These are phyloP conservation scores for Empidonax alnorum DNA, from an alignment of 2,113 vertebrate species.

Conservation along the genomic window DNA sequence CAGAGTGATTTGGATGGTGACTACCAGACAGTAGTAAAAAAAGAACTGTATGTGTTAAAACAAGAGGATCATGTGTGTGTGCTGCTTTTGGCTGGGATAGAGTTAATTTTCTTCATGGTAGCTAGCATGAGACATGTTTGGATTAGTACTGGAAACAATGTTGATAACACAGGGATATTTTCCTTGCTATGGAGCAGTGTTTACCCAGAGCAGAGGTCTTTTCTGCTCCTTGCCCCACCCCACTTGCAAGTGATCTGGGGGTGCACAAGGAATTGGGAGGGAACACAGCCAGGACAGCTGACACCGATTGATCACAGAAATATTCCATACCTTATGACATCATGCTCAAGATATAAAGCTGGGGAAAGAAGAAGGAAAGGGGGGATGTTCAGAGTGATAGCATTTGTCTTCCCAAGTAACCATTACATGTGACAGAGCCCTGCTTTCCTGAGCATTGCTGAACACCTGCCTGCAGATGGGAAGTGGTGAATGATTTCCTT, in stretches of 20 bases:
- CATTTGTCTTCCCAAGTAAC: neutral
- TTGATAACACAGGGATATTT: neutral
- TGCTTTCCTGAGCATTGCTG: neutral
- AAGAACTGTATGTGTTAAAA: neutral
- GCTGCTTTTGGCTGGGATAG: neutral
- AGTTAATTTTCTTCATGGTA: neutral
- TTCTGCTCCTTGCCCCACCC: neutral
- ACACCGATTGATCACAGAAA: neutral
- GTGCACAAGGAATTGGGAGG: neutral
- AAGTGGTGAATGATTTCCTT: neutral
- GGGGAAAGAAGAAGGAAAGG: neutral
- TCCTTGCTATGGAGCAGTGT: neutral
- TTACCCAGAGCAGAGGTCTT: neutral
- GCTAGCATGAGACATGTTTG: rapidly evolving
- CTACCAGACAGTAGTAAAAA: neutral
- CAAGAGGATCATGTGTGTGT: rapidly evolving
- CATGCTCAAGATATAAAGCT: neutral
- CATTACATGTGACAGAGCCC: neutral
- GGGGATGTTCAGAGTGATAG: too few relatives aligned
- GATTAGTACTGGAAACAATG: neutral
- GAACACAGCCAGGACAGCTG: neutral
- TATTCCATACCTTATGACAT: neutral
- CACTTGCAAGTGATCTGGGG: neutral
- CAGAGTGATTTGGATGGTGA: neutral
- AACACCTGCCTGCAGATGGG: neutral